Conservation (phyloP, 2,797 vertebrate species). For the Muscicapa striata region DNA sequence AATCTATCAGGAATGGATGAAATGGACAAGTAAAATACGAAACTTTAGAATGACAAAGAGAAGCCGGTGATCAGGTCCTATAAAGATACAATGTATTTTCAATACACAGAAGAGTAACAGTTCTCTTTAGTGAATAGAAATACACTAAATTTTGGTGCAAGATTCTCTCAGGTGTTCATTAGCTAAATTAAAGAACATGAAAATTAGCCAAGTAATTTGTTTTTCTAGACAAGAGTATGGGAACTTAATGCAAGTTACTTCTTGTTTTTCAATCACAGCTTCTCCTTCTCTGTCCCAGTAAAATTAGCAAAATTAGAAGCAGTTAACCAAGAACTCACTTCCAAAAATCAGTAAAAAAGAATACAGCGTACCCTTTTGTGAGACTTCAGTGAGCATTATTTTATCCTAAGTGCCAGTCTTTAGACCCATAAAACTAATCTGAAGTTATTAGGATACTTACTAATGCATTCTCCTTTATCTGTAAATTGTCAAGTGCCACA, state of each 20-base stretch:
- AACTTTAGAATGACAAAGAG: background rate
- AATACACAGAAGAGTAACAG: background rate
- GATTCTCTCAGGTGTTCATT: background rate
- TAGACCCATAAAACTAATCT: background rate
- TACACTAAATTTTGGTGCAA: background rate
- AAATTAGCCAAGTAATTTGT: background rate
- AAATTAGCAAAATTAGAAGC: background rate
- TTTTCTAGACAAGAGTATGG: background rate
- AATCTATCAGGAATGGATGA: background rate
- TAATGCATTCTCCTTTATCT: slow-evolving; percentile 95
- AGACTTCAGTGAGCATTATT: background rate
- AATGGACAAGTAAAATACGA: background rate
- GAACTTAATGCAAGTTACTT: background rate
- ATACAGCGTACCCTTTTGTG: background rate
- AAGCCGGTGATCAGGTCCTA: background rate
- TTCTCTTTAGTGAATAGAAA: background rate
- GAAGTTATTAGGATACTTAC: slow-evolving; percentile 76
- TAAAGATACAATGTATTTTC: background rate
- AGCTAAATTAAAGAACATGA: background rate
- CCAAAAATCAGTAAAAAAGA: background rate
- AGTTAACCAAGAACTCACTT: background rate
- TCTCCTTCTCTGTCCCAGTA: background rate
- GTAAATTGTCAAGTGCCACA: slow-evolving; percentile 92
- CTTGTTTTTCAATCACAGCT: background rate
- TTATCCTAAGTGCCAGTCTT: background rate